Conservation (phyloP, 1,140 invertebrate genomes). For the Parapsyche elsis region DNA sequence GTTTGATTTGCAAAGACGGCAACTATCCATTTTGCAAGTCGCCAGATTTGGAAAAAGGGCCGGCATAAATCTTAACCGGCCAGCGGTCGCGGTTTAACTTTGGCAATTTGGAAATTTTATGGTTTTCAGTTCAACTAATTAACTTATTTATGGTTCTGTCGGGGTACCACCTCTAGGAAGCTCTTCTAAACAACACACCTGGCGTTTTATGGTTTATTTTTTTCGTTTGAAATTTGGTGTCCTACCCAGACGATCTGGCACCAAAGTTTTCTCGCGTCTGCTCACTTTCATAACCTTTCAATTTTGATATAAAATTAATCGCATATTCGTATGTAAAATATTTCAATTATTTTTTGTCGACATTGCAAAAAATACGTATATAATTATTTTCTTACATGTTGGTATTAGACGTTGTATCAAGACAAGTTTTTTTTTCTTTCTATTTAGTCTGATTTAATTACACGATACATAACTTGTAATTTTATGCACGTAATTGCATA, state of each 20-base stretch:
- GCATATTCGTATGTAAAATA: too few relatives aligned
- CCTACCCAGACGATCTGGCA: background rate
- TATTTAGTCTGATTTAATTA: conserved; percentile 11
- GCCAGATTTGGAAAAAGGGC: background rate
- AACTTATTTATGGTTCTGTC: conserved; percentile 26
- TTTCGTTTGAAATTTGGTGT: background rate
- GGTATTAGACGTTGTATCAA: background rate
- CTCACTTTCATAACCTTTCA: too few relatives aligned
- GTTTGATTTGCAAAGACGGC: too few relatives aligned
- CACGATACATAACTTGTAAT: conserved; percentile 20
- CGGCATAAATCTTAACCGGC: conserved; percentile 3
- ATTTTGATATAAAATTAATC: too few relatives aligned
- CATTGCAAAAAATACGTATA: background rate
- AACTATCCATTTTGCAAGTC: background rate
- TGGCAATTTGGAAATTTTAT: conserved; percentile 16
- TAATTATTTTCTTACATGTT: background rate
- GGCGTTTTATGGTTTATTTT: background rate
- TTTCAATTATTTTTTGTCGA: background rate
- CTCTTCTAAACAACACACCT: background rate
- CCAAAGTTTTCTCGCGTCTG: background rate
- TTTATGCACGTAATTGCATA: conserved; percentile 27
- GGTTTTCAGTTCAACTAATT: conserved; percentile 28
- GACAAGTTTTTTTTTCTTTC: conserved; percentile 1
- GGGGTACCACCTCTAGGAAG: conserved; percentile 1
- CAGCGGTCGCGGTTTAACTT: conserved; percentile 1